Evolutionary conservation across 1,140 invertebrate species (phyloP), one percentile per base, ranked within the genome.

Genomic region (Dendrolimus kikuchii): DNA sequence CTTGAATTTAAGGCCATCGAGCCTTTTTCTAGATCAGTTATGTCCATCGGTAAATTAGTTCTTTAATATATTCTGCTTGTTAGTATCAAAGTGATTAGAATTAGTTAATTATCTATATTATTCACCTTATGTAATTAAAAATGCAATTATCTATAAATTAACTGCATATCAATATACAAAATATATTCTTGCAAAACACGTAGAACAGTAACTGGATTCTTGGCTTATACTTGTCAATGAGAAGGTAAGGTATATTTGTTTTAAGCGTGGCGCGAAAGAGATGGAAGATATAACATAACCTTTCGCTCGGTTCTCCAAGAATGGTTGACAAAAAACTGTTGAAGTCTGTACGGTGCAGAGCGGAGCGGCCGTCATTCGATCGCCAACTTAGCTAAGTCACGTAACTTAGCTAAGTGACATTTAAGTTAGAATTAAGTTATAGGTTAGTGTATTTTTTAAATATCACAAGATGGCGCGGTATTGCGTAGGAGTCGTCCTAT

Each of bases 191-290:
- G 71, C 80, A 61, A 67, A 77, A 70, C 78, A 79, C 76, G 80
- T 86, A 68, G 56, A 72, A 66, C 60, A 66, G 75, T 81, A 85
- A 85, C 81, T 81, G 81, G 81, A 85, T 81, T 66, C 71, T 23
- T 66, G 70, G 40, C n/a, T 39, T 9, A 23, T 45, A 39, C 40
- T 51, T 8, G 50, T 51, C 5, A n/a, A 37, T 5, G 64, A 80
- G 54, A 58, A 69, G 66, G 65, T 49, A 51, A 51, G 53, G 37
- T 49, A 57, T 70, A 80, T 77, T 47, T 49, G 51, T 42, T 55
- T 53, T 43, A 55, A 43, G 37, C 49, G 49, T 7, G 49, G 70
- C 59, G 64, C 40, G 71, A 81, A 61, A 40, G 72, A 68, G 71
- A 74, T 23, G 56, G 64, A 59, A 46, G 54, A 53, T 66, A 49